Conservation (phyloP, 2,113 vertebrate genomes). For the Salvelinus fontinalis region DNA sequence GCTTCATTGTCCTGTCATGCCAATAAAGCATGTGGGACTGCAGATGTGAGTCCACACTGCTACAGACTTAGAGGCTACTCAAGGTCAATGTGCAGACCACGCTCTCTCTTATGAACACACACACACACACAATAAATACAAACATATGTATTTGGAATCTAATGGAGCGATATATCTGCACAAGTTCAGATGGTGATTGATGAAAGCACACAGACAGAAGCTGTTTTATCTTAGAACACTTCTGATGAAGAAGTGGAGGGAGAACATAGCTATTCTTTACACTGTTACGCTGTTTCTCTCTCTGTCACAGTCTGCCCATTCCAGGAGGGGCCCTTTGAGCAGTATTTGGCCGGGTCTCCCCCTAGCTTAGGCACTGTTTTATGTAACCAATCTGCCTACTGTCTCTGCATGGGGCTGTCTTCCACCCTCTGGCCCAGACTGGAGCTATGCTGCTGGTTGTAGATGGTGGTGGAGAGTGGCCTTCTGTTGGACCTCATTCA, state of each 20-base stretch:
- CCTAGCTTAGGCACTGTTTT: slow-evolving; percentile 25
- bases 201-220: slow-evolving; percentile 11
- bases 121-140: neutral
- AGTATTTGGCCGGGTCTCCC: slow-evolving; percentile 33
- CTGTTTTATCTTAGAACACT: slow-evolving; percentile 14
- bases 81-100: neutral
- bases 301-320: slow-evolving; percentile 27
- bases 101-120: neutral
- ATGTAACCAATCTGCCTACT: slow-evolving; percentile 38
- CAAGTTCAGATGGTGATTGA: slow-evolving; percentile 22
- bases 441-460: slow-evolving; percentile 12
- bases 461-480: neutral
- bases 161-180: slow-evolving; percentile 19
- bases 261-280: neutral
- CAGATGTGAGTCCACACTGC: neutral
- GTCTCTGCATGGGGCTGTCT: slow-evolving; percentile 23
- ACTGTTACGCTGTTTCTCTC: slow-evolving; percentile 1
- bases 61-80: neutral
- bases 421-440: slow-evolving; percentile 14
- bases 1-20: neutral
- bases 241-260: neutral
- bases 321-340: slow-evolving; percentile 20
- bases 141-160: slow-evolving; percentile 4
- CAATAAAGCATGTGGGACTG: neutral
- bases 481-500: neutral